Conservation (phyloP, 2,888 invertebrate genomes). For the Antheraea yamamai region DNA sequence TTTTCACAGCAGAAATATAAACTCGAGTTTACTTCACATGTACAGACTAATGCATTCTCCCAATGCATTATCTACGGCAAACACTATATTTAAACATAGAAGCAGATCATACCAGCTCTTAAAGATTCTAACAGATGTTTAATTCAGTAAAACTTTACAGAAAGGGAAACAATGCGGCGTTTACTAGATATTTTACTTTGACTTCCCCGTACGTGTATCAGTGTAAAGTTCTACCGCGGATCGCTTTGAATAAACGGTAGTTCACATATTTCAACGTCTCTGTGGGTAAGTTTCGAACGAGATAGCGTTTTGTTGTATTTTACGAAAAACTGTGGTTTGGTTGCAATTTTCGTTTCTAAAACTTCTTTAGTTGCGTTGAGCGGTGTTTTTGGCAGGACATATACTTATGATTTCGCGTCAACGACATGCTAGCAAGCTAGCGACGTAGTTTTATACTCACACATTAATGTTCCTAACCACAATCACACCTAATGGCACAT, state of each 20-base stretch:
- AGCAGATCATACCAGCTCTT: neutral
- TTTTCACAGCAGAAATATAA: neutral
- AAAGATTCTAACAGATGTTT: neutral
- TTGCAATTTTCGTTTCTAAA: neutral
- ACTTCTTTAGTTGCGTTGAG: no score
- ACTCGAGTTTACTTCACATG: neutral
- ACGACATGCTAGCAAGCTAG: no score
- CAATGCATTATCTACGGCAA: neutral
- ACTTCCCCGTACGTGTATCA: neutral
- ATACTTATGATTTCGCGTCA: no score
- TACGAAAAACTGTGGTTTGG: neutral
- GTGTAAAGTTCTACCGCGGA: slow-evolving; percentile 2
- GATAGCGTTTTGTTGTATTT: slow-evolving; percentile 4
- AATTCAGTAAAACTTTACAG: slow-evolving; percentile 1
- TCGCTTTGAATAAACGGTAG: slow-evolving; percentile 3
- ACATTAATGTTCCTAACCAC: no score
- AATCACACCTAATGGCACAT: no score
- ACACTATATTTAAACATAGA: neutral
- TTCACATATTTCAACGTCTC: neutral
- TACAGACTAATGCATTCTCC: neutral
- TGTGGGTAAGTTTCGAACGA: neutral
- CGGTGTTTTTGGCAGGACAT: no score
- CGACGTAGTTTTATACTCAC: no score
- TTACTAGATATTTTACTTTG: neutral
- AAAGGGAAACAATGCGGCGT: neutral